phyloP scores from a whole-genome alignment of 2,797 vertebrate species.

The Paguma larvata region DNA sequence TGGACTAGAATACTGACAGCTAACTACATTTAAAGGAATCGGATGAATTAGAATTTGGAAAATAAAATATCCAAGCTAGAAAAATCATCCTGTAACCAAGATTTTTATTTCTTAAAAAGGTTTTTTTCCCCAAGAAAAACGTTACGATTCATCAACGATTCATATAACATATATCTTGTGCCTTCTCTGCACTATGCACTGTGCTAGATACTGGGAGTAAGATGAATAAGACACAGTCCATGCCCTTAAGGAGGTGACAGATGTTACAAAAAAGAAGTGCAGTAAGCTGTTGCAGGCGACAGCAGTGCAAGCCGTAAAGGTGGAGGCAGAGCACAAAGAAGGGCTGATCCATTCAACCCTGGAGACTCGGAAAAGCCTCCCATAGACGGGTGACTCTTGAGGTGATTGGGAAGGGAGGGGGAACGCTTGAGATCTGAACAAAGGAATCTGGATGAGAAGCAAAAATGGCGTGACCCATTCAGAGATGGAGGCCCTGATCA shows the following conservation, averaged over 20 bases:
- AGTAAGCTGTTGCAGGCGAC: not conserved
- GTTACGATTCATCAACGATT: not conserved
- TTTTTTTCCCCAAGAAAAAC: not conserved
- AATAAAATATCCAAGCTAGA: not conserved
- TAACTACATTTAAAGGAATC: not conserved
- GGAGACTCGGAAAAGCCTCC: not conserved
- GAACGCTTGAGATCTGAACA: not conserved
- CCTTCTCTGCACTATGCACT: not conserved
- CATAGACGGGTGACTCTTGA: not conserved
- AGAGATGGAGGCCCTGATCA: not conserved
- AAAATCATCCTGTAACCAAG: not conserved
- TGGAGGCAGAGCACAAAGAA: not conserved
- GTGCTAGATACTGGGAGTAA: not conserved
- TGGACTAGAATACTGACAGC: not conserved
- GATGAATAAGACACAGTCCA: not conserved
- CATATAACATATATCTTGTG: not conserved
- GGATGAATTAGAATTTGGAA: not conserved
- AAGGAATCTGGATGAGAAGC: not conserved
- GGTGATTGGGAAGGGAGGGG: not conserved
- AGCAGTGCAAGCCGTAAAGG: not conserved
- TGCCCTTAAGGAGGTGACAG: not conserved
- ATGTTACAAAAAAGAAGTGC: not conserved
- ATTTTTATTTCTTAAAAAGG: not conserved
- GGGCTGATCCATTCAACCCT: not conserved
- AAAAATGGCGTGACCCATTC: not conserved